Conservation (phyloP, 1,140 invertebrate genomes). For the Streblospio benedicti region DNA sequence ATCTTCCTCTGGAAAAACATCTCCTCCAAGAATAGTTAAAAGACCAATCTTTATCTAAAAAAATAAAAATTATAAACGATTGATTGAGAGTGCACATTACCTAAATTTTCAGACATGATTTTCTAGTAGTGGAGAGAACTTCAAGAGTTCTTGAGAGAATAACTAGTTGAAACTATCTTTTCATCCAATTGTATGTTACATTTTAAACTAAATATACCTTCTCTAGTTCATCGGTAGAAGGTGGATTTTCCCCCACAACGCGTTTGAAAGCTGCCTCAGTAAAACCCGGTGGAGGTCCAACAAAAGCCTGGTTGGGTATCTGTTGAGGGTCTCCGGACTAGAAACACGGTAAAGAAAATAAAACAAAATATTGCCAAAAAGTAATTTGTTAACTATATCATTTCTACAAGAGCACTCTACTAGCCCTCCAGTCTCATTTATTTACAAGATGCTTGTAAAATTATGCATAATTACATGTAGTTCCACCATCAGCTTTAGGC, state of each 20-base stretch:
- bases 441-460: too few relatives aligned
- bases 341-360: background rate
- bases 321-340: background rate
- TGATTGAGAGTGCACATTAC: too few relatives aligned
- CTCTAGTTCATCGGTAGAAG: constrained; percentile 74
- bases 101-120: too few relatives aligned
- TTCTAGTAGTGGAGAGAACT: too few relatives aligned
- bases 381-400: too few relatives aligned
- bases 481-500: too few relatives aligned
- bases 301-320: constrained; percentile 7
- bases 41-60: constrained; percentile 65
- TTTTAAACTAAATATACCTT: constrained; percentile 46
- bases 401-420: too few relatives aligned
- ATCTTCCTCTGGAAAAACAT: constrained; percentile 65
- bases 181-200: too few relatives aligned
- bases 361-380: background rate
- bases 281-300: constrained; percentile 61
- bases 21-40: constrained; percentile 69
- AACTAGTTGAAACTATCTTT: too few relatives aligned
- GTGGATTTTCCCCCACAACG: constrained; percentile 63
- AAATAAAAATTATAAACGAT: background rate
- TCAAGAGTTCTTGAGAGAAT: too few relatives aligned
- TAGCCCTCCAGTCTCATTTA: too few relatives aligned
- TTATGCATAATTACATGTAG: too few relatives aligned
- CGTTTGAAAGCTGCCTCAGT: constrained; percentile 70